Percentiles rank a stretch among this genome's conserved stretches.
Conservation (phyloP, 2,797 vertebrate species). For the Acanthis flammea region DNA sequence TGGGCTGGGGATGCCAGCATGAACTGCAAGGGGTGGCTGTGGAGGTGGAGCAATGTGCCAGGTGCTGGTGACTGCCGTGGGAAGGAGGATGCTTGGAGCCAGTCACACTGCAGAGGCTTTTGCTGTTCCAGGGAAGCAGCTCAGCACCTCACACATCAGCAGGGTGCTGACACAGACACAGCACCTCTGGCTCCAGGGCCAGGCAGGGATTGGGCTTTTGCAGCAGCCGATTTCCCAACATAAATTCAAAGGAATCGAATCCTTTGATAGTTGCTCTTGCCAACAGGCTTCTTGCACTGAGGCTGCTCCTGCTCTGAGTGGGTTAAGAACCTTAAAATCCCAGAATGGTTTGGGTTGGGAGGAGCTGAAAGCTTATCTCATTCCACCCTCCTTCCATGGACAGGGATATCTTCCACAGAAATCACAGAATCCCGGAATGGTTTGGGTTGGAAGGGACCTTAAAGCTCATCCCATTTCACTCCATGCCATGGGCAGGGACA, state of each 20-base stretch:
- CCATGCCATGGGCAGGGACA: background rate
- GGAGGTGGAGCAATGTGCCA: background rate
- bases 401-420: background rate
- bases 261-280: background rate
- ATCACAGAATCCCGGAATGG: background rate
- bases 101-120: background rate
- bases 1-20: background rate
- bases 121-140: background rate
- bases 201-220: background rate
- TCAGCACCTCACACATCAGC: background rate
- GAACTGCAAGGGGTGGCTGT: background rate
- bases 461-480: background rate
- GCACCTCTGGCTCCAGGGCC: background rate
- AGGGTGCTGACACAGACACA: background rate
- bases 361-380: background rate
- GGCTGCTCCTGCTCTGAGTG: background rate
- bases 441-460: background rate
- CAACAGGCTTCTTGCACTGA: background rate
- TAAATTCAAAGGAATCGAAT: background rate
- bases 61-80: fast-evolving
- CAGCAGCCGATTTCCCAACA: fast-evolving
- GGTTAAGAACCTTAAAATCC: background rate
- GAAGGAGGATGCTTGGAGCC: background rate
- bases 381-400: background rate
- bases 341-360: background rate